Conservation (phyloP, 92 coral and sea anemone species). For the Parazoanthus atlanticus region DNA sequence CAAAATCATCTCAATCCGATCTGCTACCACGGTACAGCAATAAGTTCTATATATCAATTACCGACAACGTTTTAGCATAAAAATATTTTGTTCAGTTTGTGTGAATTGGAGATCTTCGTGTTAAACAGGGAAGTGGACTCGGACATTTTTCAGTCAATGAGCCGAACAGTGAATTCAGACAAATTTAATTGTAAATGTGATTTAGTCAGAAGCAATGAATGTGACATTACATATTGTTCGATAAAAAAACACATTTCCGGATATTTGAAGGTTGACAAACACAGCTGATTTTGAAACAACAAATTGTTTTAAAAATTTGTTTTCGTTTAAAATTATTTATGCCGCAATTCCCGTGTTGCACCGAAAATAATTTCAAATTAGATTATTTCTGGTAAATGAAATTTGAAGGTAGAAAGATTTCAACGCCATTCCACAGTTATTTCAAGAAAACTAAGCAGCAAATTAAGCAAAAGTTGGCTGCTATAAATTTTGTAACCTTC, state of each 20-base stretch:
- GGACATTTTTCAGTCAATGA: not conserved
- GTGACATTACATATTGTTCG: not conserved
- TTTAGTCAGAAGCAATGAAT: not conserved
- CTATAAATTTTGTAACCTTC: not conserved
- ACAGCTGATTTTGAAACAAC: constrained; percentile 20
- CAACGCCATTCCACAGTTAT: too few relatives aligned
- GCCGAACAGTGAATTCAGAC: not conserved
- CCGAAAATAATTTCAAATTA: not conserved
- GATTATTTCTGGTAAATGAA: too few relatives aligned
- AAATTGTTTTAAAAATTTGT: not conserved
- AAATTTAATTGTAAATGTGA: not conserved
- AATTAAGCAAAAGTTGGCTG: not conserved
- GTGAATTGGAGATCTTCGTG: too few relatives aligned
- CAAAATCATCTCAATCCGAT: too few relatives aligned
- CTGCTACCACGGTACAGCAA: too few relatives aligned
- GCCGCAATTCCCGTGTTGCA: not conserved
- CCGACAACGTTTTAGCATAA: too few relatives aligned
- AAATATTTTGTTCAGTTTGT: too few relatives aligned
- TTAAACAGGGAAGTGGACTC: not conserved
- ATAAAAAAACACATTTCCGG: not conserved
- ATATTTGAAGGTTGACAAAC: constrained; percentile 1
- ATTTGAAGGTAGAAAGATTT: too few relatives aligned
- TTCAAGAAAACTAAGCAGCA: too few relatives aligned
- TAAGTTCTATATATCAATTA: too few relatives aligned
- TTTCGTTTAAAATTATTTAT: not conserved